Base-by-base conservation (phyloP, 1,140 invertebrate genomes). In the Octopus sinensis region DNA sequence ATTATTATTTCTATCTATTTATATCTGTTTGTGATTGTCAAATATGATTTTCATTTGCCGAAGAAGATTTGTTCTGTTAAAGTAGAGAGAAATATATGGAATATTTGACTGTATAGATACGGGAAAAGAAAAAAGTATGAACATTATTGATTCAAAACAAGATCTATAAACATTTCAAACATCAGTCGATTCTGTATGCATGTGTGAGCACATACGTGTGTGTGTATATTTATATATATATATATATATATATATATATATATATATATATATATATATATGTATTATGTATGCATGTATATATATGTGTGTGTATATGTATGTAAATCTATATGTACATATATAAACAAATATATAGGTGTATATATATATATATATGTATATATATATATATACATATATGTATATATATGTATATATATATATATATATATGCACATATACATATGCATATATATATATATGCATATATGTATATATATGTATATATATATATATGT, bases 391-490 rank as follows among this genome's bases (percentile, higher is more conserved):
- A 62, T 17, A 62, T 62, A 62, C 17, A 62, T 62, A 62, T 62
- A 7, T 17, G 17, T 62, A 62, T 62, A 62, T 62, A 62, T 62
- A 62, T 62, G 17, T 62, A 62, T 62, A 62, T 62, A 62, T 62
- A 62, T 62, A 62, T 62, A 62, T 62, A 62, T 62, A 62, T 62
- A 62, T 62, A 62, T 62, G 17, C 17, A 62, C 17, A 62, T 62
- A 62, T 62, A 62, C 17, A 62, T 62, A 62, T 62, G 17, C 17
- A 62, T 71, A 71, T 71, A 71, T 71, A 71, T 71, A 71, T 71
- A 71, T 71, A 71, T 71, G 30, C 13, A 71, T 71, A 5, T 13
- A 5, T 71, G 3, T 71, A 71, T 71, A 4, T 71, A 5, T 13
- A 71, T 71, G 6, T 71, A 4, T 71, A 71, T 71, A 71, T 13